Base-by-base conservation (phyloP, 2,113 vertebrate species). In the Strix aluco region DNA sequence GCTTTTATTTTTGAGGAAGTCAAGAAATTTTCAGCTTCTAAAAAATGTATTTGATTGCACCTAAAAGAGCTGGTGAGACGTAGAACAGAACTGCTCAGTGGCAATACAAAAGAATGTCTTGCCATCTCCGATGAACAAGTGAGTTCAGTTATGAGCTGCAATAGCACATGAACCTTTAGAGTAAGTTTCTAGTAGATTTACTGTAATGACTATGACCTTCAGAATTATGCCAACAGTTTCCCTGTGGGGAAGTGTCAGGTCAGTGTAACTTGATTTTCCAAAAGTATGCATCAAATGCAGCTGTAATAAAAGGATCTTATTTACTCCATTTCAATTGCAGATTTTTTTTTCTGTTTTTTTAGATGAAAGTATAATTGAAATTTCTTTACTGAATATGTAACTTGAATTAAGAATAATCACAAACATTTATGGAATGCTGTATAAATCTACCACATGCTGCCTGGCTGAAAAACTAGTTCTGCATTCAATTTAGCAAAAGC, bases 141-240 rank as follows among this genome's bases (percentile, higher is more conserved):
- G 26, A 71, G 58, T 70, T 97, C 81, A 80, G 62, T 36, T 87
- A 66, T 55, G 51, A 92, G 86, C 88, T 91, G 38, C 83, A 87
- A 4, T 26, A 91, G 73, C 75, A 96, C 42, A 85, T 27, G 88
- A 97, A 85, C 88, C 94, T 97, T 96, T 96, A 95, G 91, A 95
- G 73, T 94, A 91, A 94, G 79, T 97, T 96, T 94, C 96, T 95
- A 51, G 63, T 89, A 94, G 86, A 95, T 91, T 77, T 95, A 89
- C 86, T 94, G 70, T 96, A 97, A 96, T 96, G 96, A 95, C 92
- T 54, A 22, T 92, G 95, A 97, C 95, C 94, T 96, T 97, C 96
- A 95, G 90, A 96, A 95, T 93, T 72, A 96, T 91, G 88, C 62
- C 88, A 95, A 92, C 92, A 91, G 94, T 96, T 86, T 96, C 93